phyloP scores from a whole-genome alignment of 2,797 vertebrate species.

The Gobionotothen gibberifrons region DNA sequence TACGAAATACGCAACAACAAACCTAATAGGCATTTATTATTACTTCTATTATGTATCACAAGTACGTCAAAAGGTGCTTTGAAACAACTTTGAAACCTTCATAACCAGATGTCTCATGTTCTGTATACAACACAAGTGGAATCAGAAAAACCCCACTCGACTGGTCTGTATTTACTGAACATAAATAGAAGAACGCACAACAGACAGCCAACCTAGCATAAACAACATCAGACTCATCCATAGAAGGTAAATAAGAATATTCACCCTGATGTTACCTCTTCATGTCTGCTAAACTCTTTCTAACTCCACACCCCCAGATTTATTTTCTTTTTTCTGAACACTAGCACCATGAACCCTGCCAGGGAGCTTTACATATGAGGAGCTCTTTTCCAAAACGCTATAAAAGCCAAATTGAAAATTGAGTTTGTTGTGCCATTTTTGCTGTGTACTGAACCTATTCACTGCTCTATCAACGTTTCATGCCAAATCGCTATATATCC shows the following conservation, averaged over 20 bases:
- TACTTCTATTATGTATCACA: conserved; percentile 1
- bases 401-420: too few relatives aligned
- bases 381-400: too few relatives aligned
- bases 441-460: too few relatives aligned
- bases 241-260: too few relatives aligned
- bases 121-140: not conserved
- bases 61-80: not conserved
- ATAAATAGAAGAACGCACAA: not conserved
- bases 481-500: too few relatives aligned
- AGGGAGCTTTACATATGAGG: not conserved
- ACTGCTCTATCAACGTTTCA: too few relatives aligned
- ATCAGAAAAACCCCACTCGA: not conserved
- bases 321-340: not conserved
- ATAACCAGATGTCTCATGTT: not conserved
- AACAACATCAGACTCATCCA: not conserved
- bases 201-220: not conserved
- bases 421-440: too few relatives aligned
- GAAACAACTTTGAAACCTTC: not conserved
- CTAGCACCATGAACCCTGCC: not conserved
- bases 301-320: not conserved
- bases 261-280: too few relatives aligned
- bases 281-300: not conserved
- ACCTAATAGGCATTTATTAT: not conserved
- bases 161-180: not conserved
- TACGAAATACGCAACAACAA: not conserved